Conservation (phyloP, 2,113 vertebrate genomes). For the Corythornis madagascariensis region DNA sequence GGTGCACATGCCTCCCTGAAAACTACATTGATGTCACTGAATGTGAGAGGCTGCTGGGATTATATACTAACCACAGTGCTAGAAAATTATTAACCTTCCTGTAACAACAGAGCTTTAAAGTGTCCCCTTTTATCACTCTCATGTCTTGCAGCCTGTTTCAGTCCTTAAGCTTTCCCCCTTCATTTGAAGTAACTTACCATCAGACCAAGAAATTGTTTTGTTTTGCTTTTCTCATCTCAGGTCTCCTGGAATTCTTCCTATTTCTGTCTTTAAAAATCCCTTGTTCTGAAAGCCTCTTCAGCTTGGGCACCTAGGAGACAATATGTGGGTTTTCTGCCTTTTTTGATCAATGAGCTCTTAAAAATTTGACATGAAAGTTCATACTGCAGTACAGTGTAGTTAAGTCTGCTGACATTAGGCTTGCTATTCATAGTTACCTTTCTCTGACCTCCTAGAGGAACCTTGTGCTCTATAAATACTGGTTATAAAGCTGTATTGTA, state of each 20-base stretch:
- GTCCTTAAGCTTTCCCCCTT: background rate
- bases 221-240: background rate
- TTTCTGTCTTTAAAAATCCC: background rate
- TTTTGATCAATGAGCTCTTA: conserved; percentile 16
- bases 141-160: background rate
- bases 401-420: background rate
- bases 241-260: background rate
- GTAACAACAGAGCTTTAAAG: background rate
- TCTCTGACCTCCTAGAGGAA: conserved; percentile 36
- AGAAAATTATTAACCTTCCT: conserved; percentile 18
- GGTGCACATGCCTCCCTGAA: background rate
- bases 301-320: background rate
- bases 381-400: background rate
- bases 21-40: background rate
- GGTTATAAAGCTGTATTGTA: conserved; percentile 14
- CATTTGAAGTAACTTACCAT: background rate
- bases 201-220: background rate
- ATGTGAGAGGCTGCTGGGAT: background rate
- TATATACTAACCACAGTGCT: background rate
- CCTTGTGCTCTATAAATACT: background rate
- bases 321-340: background rate
- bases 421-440: conserved; percentile 23
- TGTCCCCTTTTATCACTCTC: background rate
- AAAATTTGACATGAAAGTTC: background rate
- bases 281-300: background rate